A percentile compares a stretch with the other conserved stretches of the same genome.
phyloP scores from a whole-genome alignment of 2,888 invertebrate genomes.

The Epinotia demarniana region DNA sequence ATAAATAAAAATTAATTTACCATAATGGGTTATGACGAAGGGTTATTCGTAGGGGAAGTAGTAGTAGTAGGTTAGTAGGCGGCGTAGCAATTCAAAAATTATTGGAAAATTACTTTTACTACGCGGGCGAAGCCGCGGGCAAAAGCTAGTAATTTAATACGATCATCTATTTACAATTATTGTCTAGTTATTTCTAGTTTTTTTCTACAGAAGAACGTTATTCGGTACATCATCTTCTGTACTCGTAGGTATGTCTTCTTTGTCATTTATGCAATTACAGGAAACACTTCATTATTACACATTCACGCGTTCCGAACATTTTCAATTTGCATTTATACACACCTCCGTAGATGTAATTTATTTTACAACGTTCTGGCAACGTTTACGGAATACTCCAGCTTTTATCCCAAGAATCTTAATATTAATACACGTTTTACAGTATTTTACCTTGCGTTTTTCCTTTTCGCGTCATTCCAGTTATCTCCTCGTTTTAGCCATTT shows the following conservation, averaged over 20 bases:
- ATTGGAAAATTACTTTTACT: no score
- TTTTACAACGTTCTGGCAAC: conserved; percentile 19
- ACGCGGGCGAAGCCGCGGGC: no score
- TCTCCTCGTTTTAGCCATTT: conserved; percentile 33
- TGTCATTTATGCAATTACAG: not conserved
- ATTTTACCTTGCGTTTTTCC: conserved; percentile 38
- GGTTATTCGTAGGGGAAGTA: no score
- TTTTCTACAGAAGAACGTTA: no score
- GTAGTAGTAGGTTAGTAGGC: no score
- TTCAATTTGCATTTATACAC: conserved; percentile 20
- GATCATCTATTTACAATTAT: no score
- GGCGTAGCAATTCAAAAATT: no score
- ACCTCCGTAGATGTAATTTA: conserved; percentile 22
- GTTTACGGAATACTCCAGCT: conserved; percentile 1
- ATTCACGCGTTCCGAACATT: not conserved
- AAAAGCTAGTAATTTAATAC: no score
- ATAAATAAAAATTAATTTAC: no score
- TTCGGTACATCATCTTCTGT: not conserved
- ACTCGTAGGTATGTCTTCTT: not conserved
- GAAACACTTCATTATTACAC: not conserved
- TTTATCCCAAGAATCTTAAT: conserved; percentile 34
- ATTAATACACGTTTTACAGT: conserved; percentile 36
- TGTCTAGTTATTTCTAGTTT: no score
- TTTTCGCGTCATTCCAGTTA: conserved; percentile 29
- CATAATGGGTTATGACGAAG: no score